Evolutionary conservation across 2,888 invertebrate genomes (phyloP).

Genomic region (Ernsta delagoae): DNA sequence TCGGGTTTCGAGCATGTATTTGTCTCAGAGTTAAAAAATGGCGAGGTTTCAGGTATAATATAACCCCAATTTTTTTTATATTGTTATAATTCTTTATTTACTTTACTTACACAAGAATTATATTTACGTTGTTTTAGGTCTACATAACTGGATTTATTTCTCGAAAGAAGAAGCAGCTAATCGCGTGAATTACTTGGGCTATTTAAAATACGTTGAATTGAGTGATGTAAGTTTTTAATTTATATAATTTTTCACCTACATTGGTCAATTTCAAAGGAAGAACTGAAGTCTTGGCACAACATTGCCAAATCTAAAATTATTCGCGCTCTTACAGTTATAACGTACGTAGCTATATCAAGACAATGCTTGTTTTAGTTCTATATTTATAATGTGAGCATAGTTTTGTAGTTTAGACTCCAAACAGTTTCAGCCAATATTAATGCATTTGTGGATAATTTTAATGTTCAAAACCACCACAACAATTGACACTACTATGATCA

Average conservation of each 20-base stretch:
- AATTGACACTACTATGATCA: too few relatives aligned
- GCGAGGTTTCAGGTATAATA: constrained; percentile 85
- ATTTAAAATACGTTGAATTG: constrained; percentile 21
- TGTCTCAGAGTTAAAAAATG: constrained; percentile 93
- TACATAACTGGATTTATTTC: constrained; percentile 97
- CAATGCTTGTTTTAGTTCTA: too few relatives aligned
- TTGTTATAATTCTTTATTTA: background rate
- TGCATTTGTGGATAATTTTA: too few relatives aligned
- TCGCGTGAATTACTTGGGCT: constrained; percentile 90
- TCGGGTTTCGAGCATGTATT: constrained; percentile 97
- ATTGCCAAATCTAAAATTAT: too few relatives aligned
- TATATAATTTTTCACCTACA: too few relatives aligned
- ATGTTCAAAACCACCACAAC: too few relatives aligned
- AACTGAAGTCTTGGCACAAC: background rate
- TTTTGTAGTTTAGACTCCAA: too few relatives aligned
- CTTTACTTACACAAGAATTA: background rate
- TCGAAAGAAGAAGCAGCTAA: constrained; percentile 89
- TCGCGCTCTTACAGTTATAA: too few relatives aligned
- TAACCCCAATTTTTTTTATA: background rate
- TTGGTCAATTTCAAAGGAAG: background rate
- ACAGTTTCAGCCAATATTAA: too few relatives aligned
- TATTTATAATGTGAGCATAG: too few relatives aligned
- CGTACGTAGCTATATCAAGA: too few relatives aligned
- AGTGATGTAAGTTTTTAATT: constrained; percentile 1
- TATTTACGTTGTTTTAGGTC: constrained; percentile 78